Conservation (phyloP, 1,140 invertebrate species). For the Neuroterus valhalla region DNA sequence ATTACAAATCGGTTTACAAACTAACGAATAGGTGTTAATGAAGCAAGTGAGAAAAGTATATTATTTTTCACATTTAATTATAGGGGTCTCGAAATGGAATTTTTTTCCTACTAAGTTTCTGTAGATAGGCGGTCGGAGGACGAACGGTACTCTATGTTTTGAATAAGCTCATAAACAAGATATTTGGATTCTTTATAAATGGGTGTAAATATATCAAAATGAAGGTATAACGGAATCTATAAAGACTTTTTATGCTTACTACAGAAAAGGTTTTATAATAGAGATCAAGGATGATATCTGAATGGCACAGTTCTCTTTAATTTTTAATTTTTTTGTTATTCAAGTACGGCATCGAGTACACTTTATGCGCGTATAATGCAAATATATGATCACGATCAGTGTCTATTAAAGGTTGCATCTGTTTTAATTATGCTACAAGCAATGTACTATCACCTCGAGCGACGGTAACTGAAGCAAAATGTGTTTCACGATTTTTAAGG, state of each 20-base stretch:
- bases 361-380: conserved; percentile 5
- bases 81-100: too few species aligned
- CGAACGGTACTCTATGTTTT: too few species aligned
- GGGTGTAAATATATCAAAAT: too few species aligned
- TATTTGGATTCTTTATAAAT: too few species aligned
- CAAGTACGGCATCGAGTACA: background rate
- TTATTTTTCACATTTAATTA: conserved; percentile 2
- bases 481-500: background rate
- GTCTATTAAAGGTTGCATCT: conserved; percentile 10
- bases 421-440: background rate
- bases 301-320: background rate
- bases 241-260: too few species aligned
- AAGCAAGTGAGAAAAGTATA: conserved; percentile 6
- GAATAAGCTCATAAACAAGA: too few species aligned
- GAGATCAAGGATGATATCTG: background rate
- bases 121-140: too few species aligned
- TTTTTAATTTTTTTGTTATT: background rate
- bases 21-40: conserved; percentile 2
- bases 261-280: background rate
- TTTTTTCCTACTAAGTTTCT: too few species aligned
- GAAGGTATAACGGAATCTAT: too few species aligned
- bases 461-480: conserved; percentile 3
- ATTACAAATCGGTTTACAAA: background rate
- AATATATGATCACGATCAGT: conserved; percentile 24
- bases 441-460: background rate